Percentiles rank a stretch among this genome's conserved stretches.
Conservation (phyloP, 2,113 vertebrate genomes). For the Hippoglossus stenolepis region DNA sequence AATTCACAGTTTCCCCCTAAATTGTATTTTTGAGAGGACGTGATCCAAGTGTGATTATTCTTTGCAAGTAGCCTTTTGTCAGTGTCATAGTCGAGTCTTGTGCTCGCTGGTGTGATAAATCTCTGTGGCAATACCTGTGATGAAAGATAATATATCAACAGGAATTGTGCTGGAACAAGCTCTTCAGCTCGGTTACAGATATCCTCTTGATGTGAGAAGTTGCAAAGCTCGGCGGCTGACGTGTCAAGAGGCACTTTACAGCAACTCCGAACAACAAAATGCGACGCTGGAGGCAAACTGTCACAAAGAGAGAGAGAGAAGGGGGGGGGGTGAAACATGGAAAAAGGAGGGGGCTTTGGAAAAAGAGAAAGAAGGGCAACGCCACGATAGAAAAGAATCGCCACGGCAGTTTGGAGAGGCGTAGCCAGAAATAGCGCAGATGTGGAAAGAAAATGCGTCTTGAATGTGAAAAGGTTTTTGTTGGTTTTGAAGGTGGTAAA, state of each 20-base stretch:
- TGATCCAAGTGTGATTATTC: slow-evolving; percentile 31
- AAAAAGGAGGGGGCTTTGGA: neutral
- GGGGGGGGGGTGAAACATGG: neutral
- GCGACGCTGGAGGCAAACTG: slow-evolving; percentile 50
- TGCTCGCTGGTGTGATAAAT: slow-evolving; percentile 36
- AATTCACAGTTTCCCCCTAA: slow-evolving; percentile 31
- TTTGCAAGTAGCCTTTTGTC: slow-evolving; percentile 27
- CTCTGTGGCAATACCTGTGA: slow-evolving; percentile 46
- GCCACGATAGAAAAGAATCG: slow-evolving; percentile 1
- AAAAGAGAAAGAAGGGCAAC: neutral
- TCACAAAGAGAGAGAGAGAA: slow-evolving; percentile 4
- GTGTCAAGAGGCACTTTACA: slow-evolving; percentile 67
- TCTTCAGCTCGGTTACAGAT: slow-evolving; percentile 52
- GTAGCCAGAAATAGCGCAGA: neutral
- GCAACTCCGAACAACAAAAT: slow-evolving; percentile 59
- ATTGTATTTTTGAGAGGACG: slow-evolving; percentile 36
- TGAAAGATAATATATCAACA: slow-evolving; percentile 58
- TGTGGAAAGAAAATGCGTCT: slow-evolving; percentile 13
- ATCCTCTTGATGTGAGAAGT: slow-evolving; percentile 50
- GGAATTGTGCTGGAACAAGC: slow-evolving; percentile 36
- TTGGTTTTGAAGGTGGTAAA: neutral
- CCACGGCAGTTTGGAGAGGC: slow-evolving; percentile 19
- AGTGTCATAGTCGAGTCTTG: slow-evolving; percentile 14
- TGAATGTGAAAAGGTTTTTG: slow-evolving; percentile 15
- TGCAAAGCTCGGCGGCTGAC: slow-evolving; percentile 45